These are phyloP conservation scores for Erpetoichthys calabaricus DNA, from an alignment of 2,797 vertebrate genomes.

Conservation along the genomic window DNA sequence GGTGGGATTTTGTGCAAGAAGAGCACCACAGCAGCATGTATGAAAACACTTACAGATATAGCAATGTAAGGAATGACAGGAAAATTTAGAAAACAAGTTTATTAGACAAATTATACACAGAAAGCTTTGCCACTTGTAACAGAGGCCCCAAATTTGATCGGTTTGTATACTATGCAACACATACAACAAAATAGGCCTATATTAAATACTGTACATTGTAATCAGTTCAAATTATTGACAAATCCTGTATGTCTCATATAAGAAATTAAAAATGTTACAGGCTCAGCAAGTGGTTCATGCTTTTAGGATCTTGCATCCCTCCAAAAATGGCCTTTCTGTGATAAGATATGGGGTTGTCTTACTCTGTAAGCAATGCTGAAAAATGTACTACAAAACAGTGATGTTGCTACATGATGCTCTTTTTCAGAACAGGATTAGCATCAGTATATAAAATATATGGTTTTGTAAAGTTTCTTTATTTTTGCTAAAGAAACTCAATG, in stretches of 20 bases:
- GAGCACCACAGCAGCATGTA: neutral
- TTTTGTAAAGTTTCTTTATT: conserved; percentile 76
- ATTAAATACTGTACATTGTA: conserved; percentile 97
- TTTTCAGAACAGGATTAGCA: conserved; percentile 86
- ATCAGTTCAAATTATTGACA: conserved; percentile 86
- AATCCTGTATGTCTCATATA: conserved; percentile 83
- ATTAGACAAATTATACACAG: conserved; percentile 99
- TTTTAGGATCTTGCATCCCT: conserved; percentile 78
- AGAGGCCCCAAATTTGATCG: conserved; percentile 96
- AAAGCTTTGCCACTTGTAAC: conserved; percentile 99
- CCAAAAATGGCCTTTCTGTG: conserved; percentile 64
- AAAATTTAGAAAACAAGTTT: conserved; percentile 98
- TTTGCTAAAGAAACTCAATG: conserved; percentile 85
- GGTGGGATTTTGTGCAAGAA: neutral
- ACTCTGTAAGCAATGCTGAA: conserved; percentile 75
- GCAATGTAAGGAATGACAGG: conserved; percentile 35
- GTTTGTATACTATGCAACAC: conserved; percentile 97
- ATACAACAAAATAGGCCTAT: conserved; percentile 99
- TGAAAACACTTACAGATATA: neutral
- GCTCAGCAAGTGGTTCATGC: conserved; percentile 94
- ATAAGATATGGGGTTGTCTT: conserved; percentile 67
- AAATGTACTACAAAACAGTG: conserved; percentile 78
- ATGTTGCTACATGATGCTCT: conserved; percentile 78
- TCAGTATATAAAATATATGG: conserved; percentile 90
- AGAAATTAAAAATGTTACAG: conserved; percentile 83